Conservation (phyloP, 2,888 invertebrate species). For the Lutraria lutraria region DNA sequence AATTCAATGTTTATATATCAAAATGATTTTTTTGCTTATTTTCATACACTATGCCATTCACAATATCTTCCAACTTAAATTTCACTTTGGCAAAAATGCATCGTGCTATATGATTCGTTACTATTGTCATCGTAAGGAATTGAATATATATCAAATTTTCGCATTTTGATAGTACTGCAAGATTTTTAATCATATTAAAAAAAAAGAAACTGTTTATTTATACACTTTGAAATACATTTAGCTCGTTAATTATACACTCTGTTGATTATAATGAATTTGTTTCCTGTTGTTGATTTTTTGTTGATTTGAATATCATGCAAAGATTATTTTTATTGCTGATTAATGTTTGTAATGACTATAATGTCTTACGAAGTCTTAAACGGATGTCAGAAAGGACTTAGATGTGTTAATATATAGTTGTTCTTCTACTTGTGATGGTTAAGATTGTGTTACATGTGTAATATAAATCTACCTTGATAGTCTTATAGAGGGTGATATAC, state of each 20-base stretch:
- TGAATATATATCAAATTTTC: not conserved
- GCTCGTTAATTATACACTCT: not conserved
- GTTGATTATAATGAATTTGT: constrained; percentile 11
- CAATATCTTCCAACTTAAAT: not conserved
- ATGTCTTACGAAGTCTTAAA: not conserved
- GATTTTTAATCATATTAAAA: too few species aligned
- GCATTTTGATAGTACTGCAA: not conserved
- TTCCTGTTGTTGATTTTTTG: not conserved
- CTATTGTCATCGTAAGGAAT: not conserved
- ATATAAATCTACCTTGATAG: not conserved
- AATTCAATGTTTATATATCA: too few species aligned
- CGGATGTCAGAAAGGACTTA: too few species aligned
- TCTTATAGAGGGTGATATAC: not conserved
- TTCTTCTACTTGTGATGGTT: not conserved
- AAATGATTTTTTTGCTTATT: not conserved
- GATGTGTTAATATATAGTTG: too few species aligned
- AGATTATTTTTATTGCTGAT: not conserved
- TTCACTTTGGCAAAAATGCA: not conserved
- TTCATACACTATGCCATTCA: not conserved
- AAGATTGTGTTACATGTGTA: not conserved
- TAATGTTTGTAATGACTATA: not conserved
- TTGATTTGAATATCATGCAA: not conserved
- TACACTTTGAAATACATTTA: not conserved
- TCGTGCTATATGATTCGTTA: not conserved
- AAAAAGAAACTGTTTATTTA: too few species aligned